Evolutionary conservation across 2,797 vertebrate genomes (phyloP), one percentile per base, ranked within the genome.

Genomic region (Syndactyla subalaris): DNA sequence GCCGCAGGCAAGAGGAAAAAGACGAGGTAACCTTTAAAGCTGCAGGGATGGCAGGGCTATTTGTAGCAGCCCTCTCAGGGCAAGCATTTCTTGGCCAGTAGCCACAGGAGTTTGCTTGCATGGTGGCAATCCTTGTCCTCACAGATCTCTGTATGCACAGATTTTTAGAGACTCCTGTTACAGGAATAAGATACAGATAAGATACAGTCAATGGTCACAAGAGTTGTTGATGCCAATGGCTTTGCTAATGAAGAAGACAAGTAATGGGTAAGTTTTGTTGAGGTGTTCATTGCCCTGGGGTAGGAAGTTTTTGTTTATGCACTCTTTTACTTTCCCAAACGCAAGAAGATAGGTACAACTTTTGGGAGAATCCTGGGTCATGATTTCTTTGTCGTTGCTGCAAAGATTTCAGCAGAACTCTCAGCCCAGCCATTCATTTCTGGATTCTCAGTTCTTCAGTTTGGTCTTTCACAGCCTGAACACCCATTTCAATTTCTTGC

Each of bases 1-100:
- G 98, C 70, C 98, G 98, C 48, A 97, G 98, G 85, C 99, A 99
- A 96, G 99, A 99, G 94, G 99, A 99, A 92, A 99, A 99, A 59
- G 99, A 99, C 51, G 99, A 99, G 97, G 99, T 99, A 97, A 91
- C 70, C 58, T 66, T 76, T 29, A 30, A 36, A 77, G 58, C 24
- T 16, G 1, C 20, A 34, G 38, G 68, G 51, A 14, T 74, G 68
- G 27, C 57, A 41, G 63, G 46, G 57, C 52, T 94, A 52, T 86
- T 88, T 71, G 55, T 68, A 71, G 51, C 34, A 71, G 48, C 62
- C 52, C 26, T 89, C 83, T 62, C 52, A 32, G 45, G 34, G n/a
- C 66, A 38, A 46, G 20, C 24, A 63, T 93, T 82, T 85, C 52
- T 88, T 43, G 32, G 70, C 39, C 43, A 10, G 29, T 73, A 43